Evolutionary conservation across 2,888 invertebrate species (phyloP).

Genomic region (Pegoplata infirma): DNA sequence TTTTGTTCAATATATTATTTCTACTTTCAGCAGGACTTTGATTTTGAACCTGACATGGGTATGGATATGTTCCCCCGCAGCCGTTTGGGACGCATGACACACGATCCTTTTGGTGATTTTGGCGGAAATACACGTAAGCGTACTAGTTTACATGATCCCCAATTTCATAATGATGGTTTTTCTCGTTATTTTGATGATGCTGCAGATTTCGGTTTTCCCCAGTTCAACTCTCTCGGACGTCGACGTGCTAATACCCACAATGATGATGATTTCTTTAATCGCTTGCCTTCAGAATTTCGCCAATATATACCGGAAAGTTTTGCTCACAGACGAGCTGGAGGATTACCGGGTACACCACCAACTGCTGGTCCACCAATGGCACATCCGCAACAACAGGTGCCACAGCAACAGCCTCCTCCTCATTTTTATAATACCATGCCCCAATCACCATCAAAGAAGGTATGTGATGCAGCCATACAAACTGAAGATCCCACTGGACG

Average conservation of each 20-base stretch:
- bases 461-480: slow-evolving; percentile 78
- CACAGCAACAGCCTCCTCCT: slow-evolving; percentile 63
- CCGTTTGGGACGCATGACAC: slow-evolving; percentile 75
- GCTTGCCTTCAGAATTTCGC: slow-evolving; percentile 77
- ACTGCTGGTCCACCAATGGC: slow-evolving; percentile 44
- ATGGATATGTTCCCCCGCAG: slow-evolving; percentile 75
- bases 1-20: slow-evolving; percentile 37
- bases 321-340: slow-evolving; percentile 70
- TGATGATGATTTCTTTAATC: slow-evolving; percentile 75
- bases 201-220: slow-evolving; percentile 76
- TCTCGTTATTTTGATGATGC: slow-evolving; percentile 71
- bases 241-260: slow-evolving; percentile 67
- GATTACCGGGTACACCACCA: slow-evolving; percentile 38
- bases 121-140: slow-evolving; percentile 75
- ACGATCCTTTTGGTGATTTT: slow-evolving; percentile 76
- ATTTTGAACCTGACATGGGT: slow-evolving; percentile 74
- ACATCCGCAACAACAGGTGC: slow-evolving; percentile 50
- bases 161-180: slow-evolving; percentile 70
- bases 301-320: slow-evolving; percentile 77
- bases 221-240: slow-evolving; percentile 75
- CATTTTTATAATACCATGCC: slow-evolving; percentile 66
- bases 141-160: slow-evolving; percentile 73
- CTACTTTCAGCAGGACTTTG: slow-evolving; percentile 74
- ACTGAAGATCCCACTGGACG: slow-evolving; percentile 74
- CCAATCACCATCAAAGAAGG: slow-evolving; percentile 72